Percentiles rank a stretch among this genome's conserved stretches.
Evolutionary conservation across 2,888 invertebrate species (phyloP).

Genomic region (Altica lythri): DNA sequence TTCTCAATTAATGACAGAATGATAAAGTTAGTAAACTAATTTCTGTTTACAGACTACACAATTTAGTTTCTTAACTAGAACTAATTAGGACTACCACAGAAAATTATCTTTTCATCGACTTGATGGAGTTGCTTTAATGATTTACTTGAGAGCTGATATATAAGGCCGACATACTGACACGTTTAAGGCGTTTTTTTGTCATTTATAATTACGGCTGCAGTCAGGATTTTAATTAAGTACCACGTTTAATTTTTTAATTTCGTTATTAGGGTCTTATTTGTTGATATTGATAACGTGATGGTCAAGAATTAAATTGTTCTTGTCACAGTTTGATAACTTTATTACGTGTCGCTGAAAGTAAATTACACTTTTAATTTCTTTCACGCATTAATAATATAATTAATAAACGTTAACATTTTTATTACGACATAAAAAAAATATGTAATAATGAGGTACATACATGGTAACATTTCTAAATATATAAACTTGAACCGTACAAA

Average conservation of each 20-base stretch:
- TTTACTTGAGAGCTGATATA: neutral
- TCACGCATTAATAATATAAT: too few species aligned
- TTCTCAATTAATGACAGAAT: neutral
- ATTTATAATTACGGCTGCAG: neutral
- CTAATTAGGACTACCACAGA: conserved; percentile 5
- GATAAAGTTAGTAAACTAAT: conserved; percentile 6
- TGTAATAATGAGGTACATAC: too few species aligned
- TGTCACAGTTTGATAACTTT: too few species aligned
- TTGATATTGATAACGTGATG: too few species aligned
- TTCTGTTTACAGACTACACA: conserved; percentile 7
- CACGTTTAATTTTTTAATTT: neutral
- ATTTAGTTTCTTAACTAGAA: conserved; percentile 5
- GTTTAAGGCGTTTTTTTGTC: neutral
- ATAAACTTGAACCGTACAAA: too few species aligned
- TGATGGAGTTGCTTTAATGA: conserved; percentile 1
- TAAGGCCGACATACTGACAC: neutral
- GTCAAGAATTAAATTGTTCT: too few species aligned
- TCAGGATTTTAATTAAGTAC: neutral
- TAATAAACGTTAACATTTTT: too few species aligned
- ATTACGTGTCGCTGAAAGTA: too few species aligned
- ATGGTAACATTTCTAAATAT: too few species aligned
- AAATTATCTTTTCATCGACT: conserved; percentile 5
- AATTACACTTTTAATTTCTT: too few species aligned
- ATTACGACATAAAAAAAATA: too few species aligned
- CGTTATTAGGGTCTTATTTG: neutral